phyloP scores from a whole-genome alignment of 2,797 vertebrate genomes.

The Eupleurogrammus muticus region DNA sequence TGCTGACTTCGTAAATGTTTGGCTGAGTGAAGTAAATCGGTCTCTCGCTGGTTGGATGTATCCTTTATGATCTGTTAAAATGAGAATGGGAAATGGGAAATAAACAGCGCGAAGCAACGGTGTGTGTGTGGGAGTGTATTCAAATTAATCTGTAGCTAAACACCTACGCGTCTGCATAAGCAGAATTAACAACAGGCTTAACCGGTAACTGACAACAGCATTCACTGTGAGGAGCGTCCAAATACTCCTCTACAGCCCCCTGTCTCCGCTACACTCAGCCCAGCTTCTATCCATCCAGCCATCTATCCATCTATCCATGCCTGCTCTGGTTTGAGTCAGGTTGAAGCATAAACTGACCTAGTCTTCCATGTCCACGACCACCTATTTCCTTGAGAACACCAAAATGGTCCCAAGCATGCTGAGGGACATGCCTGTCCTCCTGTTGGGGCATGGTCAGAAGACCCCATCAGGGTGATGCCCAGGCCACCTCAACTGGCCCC shows the following conservation, averaged over 20 bases:
- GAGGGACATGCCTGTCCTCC: no score
- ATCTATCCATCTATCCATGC: no score
- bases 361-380: no score
- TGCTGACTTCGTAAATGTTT: constrained; percentile 21
- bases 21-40: constrained; percentile 18
- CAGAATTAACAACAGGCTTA: constrained; percentile 40
- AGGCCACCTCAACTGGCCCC: no score
- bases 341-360: no score
- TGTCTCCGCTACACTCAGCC: background rate
- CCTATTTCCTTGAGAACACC: no score
- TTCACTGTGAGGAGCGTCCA: constrained; percentile 21
- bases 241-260: background rate
- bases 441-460: no score
- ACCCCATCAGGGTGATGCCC: no score
- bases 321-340: no score
- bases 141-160: constrained; percentile 56
- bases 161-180: constrained; percentile 62
- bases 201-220: constrained; percentile 28
- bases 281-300: no score
- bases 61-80: constrained; percentile 47
- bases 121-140: constrained; percentile 65
- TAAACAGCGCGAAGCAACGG: constrained; percentile 43
- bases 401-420: no score
- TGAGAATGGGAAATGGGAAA: constrained; percentile 29
- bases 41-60: constrained; percentile 1